Percentiles rank a stretch among this genome's conserved stretches.
These are phyloP conservation scores for Phalacrocorax aristotelis DNA, from an alignment of 2,113 vertebrate genomes.

Conservation along the genomic window DNA sequence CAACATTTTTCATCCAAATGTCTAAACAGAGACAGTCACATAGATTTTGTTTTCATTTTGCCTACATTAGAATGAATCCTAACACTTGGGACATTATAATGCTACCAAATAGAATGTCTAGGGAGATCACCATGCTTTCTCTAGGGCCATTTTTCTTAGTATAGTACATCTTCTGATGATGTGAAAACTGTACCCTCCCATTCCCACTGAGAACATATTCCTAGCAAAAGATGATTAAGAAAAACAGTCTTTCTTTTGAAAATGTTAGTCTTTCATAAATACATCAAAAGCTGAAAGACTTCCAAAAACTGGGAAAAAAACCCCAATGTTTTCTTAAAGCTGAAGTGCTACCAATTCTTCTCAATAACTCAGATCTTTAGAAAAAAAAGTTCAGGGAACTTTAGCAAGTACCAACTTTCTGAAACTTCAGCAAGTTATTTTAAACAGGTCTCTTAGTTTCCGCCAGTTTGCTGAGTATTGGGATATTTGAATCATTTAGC, in stretches of 20 bases:
- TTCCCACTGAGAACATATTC: neutral
- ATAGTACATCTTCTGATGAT: fast-evolving
- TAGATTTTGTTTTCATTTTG: neutral
- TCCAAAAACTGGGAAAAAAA: neutral
- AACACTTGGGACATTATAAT: neutral
- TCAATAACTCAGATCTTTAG: neutral
- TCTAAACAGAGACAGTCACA: neutral
- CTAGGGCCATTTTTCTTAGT: neutral
- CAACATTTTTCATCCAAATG: neutral
- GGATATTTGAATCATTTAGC: conserved; percentile 51
- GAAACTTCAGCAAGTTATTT: conserved; percentile 48
- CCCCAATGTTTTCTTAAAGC: neutral
- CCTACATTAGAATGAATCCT: neutral
- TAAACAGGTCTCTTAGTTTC: conserved; percentile 5
- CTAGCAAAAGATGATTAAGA: neutral
- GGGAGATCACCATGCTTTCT: neutral
- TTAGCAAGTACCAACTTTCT: neutral
- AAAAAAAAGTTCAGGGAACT: neutral
- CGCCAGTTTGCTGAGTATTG: conserved; percentile 27
- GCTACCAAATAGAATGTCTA: neutral
- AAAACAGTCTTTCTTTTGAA: neutral
- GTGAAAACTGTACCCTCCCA: neutral
- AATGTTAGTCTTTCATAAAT: neutral
- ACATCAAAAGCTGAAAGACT: neutral
- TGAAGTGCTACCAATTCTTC: neutral